phyloP scores from a whole-genome alignment of 92 coral and sea anemone genomes.

The Pocillopora meandrina region DNA sequence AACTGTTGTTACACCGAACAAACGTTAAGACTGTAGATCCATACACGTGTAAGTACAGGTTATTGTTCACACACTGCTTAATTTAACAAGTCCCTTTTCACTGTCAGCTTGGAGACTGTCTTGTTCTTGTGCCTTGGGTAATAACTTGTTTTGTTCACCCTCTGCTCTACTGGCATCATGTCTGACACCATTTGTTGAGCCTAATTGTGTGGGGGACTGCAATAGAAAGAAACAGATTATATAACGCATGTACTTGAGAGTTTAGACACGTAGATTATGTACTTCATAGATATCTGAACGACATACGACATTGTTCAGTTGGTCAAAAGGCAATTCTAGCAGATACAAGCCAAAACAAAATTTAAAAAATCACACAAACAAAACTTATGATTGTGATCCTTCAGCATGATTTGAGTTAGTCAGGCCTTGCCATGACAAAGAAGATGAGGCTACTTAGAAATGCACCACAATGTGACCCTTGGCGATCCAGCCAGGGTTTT shows the following conservation, averaged over 20 bases:
- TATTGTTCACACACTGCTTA: slow-evolving; percentile 78
- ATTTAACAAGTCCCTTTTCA: slow-evolving; percentile 89
- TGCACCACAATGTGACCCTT: too few relatives aligned
- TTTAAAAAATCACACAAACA: too few relatives aligned
- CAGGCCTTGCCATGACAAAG: too few relatives aligned
- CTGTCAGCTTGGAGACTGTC: slow-evolving; percentile 89
- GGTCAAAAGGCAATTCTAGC: too few relatives aligned
- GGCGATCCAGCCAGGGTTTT: too few relatives aligned
- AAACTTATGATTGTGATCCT: too few relatives aligned
- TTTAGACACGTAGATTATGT: background rate
- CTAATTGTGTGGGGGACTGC: slow-evolving; percentile 29
- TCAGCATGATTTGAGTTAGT: too few relatives aligned
- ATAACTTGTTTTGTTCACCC: slow-evolving; percentile 28
- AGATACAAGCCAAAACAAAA: too few relatives aligned
- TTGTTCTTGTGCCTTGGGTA: slow-evolving; percentile 47
- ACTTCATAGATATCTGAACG: too few relatives aligned
- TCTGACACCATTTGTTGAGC: slow-evolving; percentile 33
- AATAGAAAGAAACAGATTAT: background rate
- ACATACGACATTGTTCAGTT: too few relatives aligned
- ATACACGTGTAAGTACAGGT: too few relatives aligned
- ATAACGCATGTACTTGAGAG: background rate
- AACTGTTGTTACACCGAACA: background rate
- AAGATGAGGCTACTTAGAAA: too few relatives aligned
- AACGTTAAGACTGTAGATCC: background rate
- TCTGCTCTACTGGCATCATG: slow-evolving; percentile 36